Base-by-base conservation (phyloP, 2,888 invertebrate species). In the Leistus spinibarbis region DNA sequence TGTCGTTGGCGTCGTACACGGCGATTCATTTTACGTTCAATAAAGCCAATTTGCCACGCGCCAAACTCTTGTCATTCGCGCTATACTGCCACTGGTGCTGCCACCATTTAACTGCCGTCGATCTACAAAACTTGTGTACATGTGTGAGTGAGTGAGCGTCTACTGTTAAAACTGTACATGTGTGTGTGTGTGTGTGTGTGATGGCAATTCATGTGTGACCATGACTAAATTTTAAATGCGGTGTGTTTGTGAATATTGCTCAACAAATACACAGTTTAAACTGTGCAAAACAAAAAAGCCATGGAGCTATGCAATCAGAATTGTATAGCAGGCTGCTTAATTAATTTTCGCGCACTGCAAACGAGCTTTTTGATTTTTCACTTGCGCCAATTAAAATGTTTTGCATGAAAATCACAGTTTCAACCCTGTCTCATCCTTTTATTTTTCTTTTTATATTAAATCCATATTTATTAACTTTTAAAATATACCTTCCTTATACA, bases 11-110 rank as follows among this genome's bases (percentile, higher is more conserved):
- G 40, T 40, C 40, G 40, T 40, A 40, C 40, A 40, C 40, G 40
- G 40, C 67, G 67, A 67, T 73, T 67, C 67, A 73, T 67, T 67
- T 73, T 73, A 73, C 73, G 73, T 73, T 65, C 67, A 73, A 73
- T 73, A 73, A 73, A 73, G 67, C 62, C 73, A 73, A 73, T 73
- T 72, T 73, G 65, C 60, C 65, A 19, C 53, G 64, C 64, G 40
- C 16, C 22, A 63, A 71, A 54, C 69, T 71, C 71, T 17, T 60
- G 60, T 60, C 60, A 60, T 19, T 60, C 17, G n/a, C 19, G 22
- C 60, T 40, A 40, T 13, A 40, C 7, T 13, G 40, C 40, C 13
- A 13, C 40, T 13, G 13, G 10, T 13, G 40, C 40, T 40, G 40
- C 40, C 40, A 40, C 40, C 24, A 24, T 24, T 4, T 24, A 24